These are phyloP conservation scores for Sipha flava DNA, from an alignment of 1,140 invertebrate genomes.

Conservation along the genomic window DNA sequence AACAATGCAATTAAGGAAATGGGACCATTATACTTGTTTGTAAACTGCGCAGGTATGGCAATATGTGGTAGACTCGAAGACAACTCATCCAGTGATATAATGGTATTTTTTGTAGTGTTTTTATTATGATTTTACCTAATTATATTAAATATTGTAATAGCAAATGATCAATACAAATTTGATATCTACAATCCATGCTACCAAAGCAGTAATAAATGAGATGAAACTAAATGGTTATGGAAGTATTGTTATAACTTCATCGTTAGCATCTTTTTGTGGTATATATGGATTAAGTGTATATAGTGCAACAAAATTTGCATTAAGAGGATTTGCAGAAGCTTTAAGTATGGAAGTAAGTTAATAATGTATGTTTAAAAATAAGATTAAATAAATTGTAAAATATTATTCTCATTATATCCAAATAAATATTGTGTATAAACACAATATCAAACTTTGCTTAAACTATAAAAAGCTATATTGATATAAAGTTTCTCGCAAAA, in stretches of 20 bases:
- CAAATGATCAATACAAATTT: slow-evolving; percentile 63
- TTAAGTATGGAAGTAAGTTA: slow-evolving; percentile 75
- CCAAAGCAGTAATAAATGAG: slow-evolving; percentile 56
- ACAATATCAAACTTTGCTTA: too few species aligned
- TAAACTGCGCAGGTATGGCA: slow-evolving; percentile 85
- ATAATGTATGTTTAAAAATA: background rate
- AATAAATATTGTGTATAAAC: too few species aligned
- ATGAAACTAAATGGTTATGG: slow-evolving; percentile 66
- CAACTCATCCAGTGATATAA: slow-evolving; percentile 59
- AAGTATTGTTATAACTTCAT: slow-evolving; percentile 76
- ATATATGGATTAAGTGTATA: slow-evolving; percentile 89
- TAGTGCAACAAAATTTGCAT: slow-evolving; percentile 85
- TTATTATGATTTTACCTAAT: background rate
- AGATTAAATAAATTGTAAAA: too few species aligned
- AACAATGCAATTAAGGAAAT: slow-evolving; percentile 51
- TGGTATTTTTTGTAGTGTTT: slow-evolving; percentile 43
- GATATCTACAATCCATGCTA: slow-evolving; percentile 61
- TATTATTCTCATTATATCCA: too few species aligned
- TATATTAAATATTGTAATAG: slow-evolving; percentile 34
- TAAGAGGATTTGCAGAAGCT: slow-evolving; percentile 87
- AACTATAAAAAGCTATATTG: too few species aligned
- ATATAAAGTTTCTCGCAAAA: too few species aligned
- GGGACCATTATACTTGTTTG: slow-evolving; percentile 76
- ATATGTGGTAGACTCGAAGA: slow-evolving; percentile 76
- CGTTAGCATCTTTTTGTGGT: slow-evolving; percentile 82